Base-by-base conservation (phyloP, 1,140 invertebrate genomes). In the Pinna nobilis region DNA sequence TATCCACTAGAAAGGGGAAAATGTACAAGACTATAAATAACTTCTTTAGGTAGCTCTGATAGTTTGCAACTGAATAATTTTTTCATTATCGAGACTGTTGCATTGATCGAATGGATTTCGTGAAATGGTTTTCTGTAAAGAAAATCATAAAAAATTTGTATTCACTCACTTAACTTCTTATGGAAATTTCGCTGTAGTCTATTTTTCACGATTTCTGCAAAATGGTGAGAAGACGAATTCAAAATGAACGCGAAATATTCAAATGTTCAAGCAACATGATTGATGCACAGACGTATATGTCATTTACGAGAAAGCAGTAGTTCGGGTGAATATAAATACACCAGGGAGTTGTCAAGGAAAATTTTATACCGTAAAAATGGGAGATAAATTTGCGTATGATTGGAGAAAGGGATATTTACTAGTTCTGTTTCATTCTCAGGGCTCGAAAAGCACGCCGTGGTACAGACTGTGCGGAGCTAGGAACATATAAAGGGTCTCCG, bases 1-100 rank as follows among this genome's bases (percentile, higher is more conserved):
- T 70, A 49, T 15, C 59, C 59, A 15, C 39, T 60, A 23, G 53
- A 47, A 25, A 44, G 39, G 15, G 30, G 35, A 30, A 65, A 63
- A 18, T 28, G 65, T 47, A 47, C 32, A 28, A 65, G 66, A 18
- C 49, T 57, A 7, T 73, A 37, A 23, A 73, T 20, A 7, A 49
- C 41, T 47, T 65, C 41, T 0, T 33, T 7, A 1, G 51, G 70
- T n/a, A 65, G 13, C 5, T 53, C 50, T 33, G 47, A 47, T 41
- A 65, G 18, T 66, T 44, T 49, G 28, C 51, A 63, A 25, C 44
- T 44, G 50, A 61, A 63, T 4, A 65, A 15, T 47, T 47, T 25
- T 65, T 32, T 49, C 11, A 65, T 20, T n/a, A 65, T 47, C 49
- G 20, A 44, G 5, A 49, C 28, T 32, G 28, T 28, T 1, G 7